phyloP scores from a whole-genome alignment of 2,113 vertebrate species.

The Pavo muticus region DNA sequence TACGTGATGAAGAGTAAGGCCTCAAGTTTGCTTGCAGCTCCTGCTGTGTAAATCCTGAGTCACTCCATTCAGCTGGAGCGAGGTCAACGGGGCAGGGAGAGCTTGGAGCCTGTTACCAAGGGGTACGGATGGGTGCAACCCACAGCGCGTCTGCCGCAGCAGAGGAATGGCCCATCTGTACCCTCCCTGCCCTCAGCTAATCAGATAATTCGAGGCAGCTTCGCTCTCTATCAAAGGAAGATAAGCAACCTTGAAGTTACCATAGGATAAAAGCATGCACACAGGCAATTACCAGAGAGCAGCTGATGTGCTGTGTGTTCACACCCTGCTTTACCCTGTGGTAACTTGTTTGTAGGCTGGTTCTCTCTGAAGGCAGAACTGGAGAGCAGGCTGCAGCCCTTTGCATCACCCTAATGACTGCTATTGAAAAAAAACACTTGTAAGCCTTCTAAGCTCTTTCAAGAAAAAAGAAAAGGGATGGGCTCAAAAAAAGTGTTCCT shows the following conservation, averaged over 20 bases:
- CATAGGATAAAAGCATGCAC: neutral
- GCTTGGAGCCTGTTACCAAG: neutral
- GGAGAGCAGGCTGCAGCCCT: neutral
- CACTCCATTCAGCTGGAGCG: neutral
- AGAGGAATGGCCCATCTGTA: neutral
- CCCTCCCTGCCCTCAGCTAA: neutral
- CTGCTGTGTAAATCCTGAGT: neutral
- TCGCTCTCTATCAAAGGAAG: neutral
- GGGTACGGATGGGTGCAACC: neutral
- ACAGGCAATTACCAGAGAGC: neutral
- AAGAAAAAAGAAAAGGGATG: conserved; percentile 52
- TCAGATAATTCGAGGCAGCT: conserved; percentile 16
- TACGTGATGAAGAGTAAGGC: neutral
- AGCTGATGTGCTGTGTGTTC: neutral
- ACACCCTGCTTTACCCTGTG: neutral
- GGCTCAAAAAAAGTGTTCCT: conserved; percentile 31
- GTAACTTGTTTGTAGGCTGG: conserved; percentile 18
- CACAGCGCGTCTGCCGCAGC: neutral
- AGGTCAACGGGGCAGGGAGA: neutral
- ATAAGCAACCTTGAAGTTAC: conserved; percentile 18
- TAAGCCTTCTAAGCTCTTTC: conserved; percentile 43
- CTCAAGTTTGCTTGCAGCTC: neutral
- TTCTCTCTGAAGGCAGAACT: neutral
- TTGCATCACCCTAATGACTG: neutral
- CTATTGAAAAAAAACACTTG: conserved; percentile 12